These are phyloP conservation scores for Clitarchus hookeri DNA, from an alignment of 2,888 invertebrate genomes.

Conservation along the genomic window DNA sequence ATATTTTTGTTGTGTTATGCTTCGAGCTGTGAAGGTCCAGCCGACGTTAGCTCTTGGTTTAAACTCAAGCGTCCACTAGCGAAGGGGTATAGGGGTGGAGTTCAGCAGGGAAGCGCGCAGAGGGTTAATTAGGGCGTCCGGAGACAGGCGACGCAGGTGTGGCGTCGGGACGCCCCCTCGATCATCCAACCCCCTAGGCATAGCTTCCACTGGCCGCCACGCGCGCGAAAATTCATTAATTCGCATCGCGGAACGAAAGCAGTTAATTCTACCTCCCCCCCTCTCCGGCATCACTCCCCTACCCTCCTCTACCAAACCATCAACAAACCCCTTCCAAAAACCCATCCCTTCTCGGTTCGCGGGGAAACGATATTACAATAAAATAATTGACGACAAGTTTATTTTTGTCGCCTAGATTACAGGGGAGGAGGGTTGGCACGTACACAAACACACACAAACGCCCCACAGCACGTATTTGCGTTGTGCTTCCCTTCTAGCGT, in stretches of 20 bases:
- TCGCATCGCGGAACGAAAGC: slow-evolving; percentile 14
- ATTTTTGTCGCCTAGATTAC: slow-evolving; percentile 14
- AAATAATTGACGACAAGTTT: slow-evolving; percentile 9
- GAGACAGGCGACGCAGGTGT: too few relatives aligned
- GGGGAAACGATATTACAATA: slow-evolving; percentile 14
- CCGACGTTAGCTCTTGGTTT: too few relatives aligned
- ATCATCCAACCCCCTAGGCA: not conserved
- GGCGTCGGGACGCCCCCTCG: not conserved
- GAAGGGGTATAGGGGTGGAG: too few relatives aligned
- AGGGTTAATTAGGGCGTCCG: too few relatives aligned
- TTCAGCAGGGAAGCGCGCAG: too few relatives aligned
- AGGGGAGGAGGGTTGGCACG: not conserved
- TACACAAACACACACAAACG: too few relatives aligned
- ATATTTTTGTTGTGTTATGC: too few relatives aligned
- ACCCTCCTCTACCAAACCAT: not conserved
- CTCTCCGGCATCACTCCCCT: not conserved
- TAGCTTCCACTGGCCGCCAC: not conserved
- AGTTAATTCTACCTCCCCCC: not conserved
- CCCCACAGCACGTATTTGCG: not conserved
- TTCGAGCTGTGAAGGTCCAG: too few relatives aligned
- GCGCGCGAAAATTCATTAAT: not conserved
- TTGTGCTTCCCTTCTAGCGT: not conserved
- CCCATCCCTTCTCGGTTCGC: not conserved
- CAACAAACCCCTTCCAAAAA: too few relatives aligned
- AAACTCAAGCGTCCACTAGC: too few relatives aligned